phyloP scores from a whole-genome alignment of 2,888 invertebrate species.

The Mantis religiosa region DNA sequence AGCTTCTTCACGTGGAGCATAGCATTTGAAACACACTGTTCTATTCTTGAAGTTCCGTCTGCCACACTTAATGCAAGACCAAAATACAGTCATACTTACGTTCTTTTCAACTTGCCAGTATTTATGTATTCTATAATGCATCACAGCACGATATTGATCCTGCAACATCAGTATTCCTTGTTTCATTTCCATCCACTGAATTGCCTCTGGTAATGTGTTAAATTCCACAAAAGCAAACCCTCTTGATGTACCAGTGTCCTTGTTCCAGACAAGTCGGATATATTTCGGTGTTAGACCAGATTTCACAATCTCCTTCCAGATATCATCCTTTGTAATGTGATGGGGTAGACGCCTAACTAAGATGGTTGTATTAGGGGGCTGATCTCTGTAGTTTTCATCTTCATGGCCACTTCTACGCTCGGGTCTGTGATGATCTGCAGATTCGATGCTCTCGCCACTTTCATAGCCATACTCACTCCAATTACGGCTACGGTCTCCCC shows the following conservation, averaged over 20 bases:
- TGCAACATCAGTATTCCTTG: conserved; percentile 72
- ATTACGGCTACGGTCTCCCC: conserved; percentile 3
- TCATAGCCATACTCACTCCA: conserved; percentile 15
- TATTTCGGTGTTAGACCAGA: conserved; percentile 73
- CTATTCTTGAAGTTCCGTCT: conserved; percentile 94
- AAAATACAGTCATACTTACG: conserved; percentile 54
- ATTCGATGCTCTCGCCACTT: conserved; percentile 17
- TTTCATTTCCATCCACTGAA: conserved; percentile 87
- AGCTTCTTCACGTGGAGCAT: conserved; percentile 79
- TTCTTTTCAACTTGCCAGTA: conserved; percentile 40
- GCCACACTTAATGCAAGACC: conserved; percentile 76
- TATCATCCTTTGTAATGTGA: conserved; percentile 73
- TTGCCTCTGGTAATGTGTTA: conserved; percentile 80
- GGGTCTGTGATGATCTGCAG: background rate
- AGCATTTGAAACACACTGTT: conserved; percentile 91
- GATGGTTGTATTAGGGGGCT: conserved; percentile 65
- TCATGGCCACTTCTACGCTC: conserved; percentile 32
- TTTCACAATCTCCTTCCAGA: conserved; percentile 69
- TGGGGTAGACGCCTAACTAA: conserved; percentile 71
- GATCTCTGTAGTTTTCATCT: conserved; percentile 52
- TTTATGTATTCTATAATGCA: conserved; percentile 73
- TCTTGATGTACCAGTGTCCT: conserved; percentile 83
- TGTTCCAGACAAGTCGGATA: conserved; percentile 76
- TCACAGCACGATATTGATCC: conserved; percentile 65
- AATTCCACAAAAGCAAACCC: conserved; percentile 94